Base-by-base conservation (phyloP, 1,140 invertebrate genomes). In the Amphibalanus amphitrite region DNA sequence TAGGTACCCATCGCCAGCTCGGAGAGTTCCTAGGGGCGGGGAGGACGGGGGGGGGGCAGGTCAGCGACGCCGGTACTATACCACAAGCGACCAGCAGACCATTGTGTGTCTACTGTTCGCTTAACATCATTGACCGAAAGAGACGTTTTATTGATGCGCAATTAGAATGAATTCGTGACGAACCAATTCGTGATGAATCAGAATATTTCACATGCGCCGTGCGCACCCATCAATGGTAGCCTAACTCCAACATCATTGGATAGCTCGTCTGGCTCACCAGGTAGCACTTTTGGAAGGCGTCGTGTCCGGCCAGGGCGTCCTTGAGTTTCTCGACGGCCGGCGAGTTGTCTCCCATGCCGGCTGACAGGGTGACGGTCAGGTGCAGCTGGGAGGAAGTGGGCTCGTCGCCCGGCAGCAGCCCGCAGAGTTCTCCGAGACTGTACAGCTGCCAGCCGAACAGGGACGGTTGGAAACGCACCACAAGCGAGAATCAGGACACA, bases 1-100 rank as follows among this genome's bases (percentile, higher is more conserved):
- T 92, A 97, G 0, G 94, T 97, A 67, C 94, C 92, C 86, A 97
- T 95, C 0, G 94, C 93, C 72, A 97, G 81, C 81, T 98, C 95
- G 15, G 93, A 91, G 67, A 97, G 82, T 80, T 97, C 94, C 85
- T 86, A 74, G 78, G 74, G 23, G 67, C 26, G 64, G 3, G 70
- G 26, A 68, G 33, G 33, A 38, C 33, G 33, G 33, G 10, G 30
- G n/a, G n/a, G 29, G 4, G 10, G 29, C 29, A 17, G 47, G 29
- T 6, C 38, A 71, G 33, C 33, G 33, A 38, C 33, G 15, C 33
- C 33, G 33, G n/a, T n/a, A n/a, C n/a, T n/a, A n/a, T n/a, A n/a
- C n/a, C n/a, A n/a, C n/a, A n/a, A n/a, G n/a, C n/a, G n/a, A n/a
- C n/a, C n/a, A n/a, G n/a, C n/a, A n/a, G n/a, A n/a, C n/a, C n/a